Conservation (phyloP, 2,888 invertebrate genomes). For the Sympetrum striolatum region DNA sequence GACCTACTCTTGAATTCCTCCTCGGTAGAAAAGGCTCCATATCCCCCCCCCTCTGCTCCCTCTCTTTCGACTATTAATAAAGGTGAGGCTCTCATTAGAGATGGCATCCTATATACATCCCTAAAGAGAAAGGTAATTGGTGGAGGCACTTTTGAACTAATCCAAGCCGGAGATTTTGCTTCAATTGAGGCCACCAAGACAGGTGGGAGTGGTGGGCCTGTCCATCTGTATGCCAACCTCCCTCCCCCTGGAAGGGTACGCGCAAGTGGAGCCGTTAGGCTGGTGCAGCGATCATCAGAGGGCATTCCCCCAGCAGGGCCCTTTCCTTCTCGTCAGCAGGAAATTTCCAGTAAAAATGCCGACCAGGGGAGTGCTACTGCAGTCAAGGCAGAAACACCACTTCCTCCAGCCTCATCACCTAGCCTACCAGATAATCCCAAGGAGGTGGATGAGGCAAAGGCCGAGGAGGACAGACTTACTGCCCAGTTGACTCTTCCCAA, state of each 20-base stretch:
- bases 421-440: neutral
- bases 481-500: slow-evolving; percentile 52
- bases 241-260: slow-evolving; percentile 45
- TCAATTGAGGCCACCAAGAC: slow-evolving; percentile 60
- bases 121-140: slow-evolving; percentile 52
- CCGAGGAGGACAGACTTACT: slow-evolving; percentile 47
- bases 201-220: slow-evolving; percentile 48
- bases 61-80: slow-evolving; percentile 43
- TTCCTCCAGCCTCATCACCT: slow-evolving; percentile 4
- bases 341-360: slow-evolving; percentile 27
- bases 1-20: neutral
- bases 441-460: slow-evolving; percentile 35
- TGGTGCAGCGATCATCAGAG: slow-evolving; percentile 16
- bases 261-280: slow-evolving; percentile 25
- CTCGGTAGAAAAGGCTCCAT: neutral
- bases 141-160: slow-evolving; percentile 61
- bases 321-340: slow-evolving; percentile 46
- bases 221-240: slow-evolving; percentile 53
- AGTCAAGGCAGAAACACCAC: slow-evolving; percentile 1
- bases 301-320: slow-evolving; percentile 43
- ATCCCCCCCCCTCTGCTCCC: slow-evolving; percentile 33
- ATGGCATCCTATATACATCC: slow-evolving; percentile 53
- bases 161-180: slow-evolving; percentile 66
- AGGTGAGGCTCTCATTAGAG: slow-evolving; percentile 47
- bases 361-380: slow-evolving; percentile 6